Base-by-base conservation (phyloP, 2,888 invertebrate species). In the Melanostoma scalare region DNA sequence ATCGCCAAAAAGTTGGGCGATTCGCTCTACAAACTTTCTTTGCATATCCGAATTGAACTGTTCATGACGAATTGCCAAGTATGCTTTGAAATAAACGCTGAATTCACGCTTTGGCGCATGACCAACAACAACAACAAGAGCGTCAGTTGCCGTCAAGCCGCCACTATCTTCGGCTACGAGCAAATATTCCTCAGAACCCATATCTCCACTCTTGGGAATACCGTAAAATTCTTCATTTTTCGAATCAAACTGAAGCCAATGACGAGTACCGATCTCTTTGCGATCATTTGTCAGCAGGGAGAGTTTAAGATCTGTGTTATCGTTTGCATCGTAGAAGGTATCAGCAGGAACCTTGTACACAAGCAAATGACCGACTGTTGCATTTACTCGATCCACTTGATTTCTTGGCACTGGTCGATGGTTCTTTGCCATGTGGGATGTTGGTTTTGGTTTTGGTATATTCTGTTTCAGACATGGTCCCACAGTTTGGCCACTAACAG, bases 171-270 rank as follows among this genome's bases (percentile, higher is more conserved):
- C 94, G 53, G 96, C 96, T 76, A 95, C 94, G 88, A 97, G 91
- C 86, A 96, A 94, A 89, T 96, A 97, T 87, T 95, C 95, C 85
- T 94, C 94, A 9, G 94, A 93, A 38, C 96, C 96, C 30, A 94
- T 93, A 89, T 97, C 95, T 1, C 92, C 92, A 0, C 93, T 92
- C 80, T 95, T 92, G 1, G 97, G 97, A 67, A 98, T 93, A 0
- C 98, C 98, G 89, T 94, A 96, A 91, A 98, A 96, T 92, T 96
- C 97, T 88, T 96, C 96, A 92, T 96, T 97, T 88, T 95, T 95
- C 1, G 93, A 92, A 89, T 98, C 97, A 89, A 98, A 97, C 90
- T 97, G 97, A 85, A 98, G 91, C 98, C 98, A 98, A 89, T 95
- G 94, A 9, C 93, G 92, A 0, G 93, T 88, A 4, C 94, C 93